Percentiles rank a stretch among this genome's conserved stretches.
These are phyloP conservation scores for Calypte anna DNA, from an alignment of 2,113 vertebrate species.

Conservation along the genomic window DNA sequence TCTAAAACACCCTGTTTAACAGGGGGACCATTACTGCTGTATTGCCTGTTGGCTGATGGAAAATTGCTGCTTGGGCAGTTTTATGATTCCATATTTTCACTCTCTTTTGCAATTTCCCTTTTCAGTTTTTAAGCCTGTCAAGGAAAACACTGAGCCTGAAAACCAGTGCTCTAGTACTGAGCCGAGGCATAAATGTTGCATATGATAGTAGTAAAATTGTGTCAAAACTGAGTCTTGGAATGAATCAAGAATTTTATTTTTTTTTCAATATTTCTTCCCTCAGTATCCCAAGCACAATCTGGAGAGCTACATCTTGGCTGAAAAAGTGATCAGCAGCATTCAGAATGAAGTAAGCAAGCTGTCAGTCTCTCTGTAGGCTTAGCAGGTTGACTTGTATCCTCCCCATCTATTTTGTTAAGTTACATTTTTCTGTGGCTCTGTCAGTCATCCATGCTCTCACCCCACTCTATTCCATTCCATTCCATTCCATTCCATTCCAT, in stretches of 20 bases:
- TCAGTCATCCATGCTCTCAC: neutral
- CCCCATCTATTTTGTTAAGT: neutral
- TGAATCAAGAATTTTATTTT: neutral
- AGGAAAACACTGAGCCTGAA: neutral
- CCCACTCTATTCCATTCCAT: neutral
- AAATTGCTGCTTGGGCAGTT: neutral
- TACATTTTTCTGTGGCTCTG: neutral
- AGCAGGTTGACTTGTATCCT: neutral
- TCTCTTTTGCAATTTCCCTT: neutral
- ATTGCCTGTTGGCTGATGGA: neutral
- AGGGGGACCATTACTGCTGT: neutral
- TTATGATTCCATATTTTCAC: neutral
- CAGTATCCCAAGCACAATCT: neutral
- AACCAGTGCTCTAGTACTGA: neutral
- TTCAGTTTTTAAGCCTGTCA: neutral
- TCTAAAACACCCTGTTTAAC: neutral
- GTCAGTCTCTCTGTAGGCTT: neutral
- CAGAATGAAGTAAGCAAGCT: neutral
- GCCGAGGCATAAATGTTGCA: neutral
- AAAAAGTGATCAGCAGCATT: neutral
- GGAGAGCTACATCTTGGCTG: neutral
- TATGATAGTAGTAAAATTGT: neutral
- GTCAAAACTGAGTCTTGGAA: neutral
- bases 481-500: neutral
- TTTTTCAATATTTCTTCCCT: neutral